Evolutionary conservation across 2,797 vertebrate genomes (phyloP).

Genomic region (Crenuchus spilurus): DNA sequence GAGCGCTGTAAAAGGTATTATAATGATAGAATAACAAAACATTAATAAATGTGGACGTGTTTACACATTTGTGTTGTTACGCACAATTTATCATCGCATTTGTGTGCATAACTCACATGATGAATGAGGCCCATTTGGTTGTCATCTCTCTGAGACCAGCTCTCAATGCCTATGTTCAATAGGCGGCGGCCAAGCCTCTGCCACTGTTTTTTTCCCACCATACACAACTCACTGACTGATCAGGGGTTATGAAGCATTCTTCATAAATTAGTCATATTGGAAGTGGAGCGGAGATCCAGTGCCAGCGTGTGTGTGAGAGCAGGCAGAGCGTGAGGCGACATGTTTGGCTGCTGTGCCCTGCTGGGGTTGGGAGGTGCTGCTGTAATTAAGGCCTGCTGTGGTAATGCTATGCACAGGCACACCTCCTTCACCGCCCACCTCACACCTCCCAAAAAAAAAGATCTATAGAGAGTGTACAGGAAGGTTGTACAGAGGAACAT

Average conservation of each 20-base stretch:
- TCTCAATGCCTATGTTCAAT: background rate
- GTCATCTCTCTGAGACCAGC: constrained; percentile 21
- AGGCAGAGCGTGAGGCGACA: constrained; percentile 75
- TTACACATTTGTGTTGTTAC: constrained; percentile 1
- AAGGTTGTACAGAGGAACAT: too few species aligned
- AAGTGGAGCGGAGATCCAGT: constrained; percentile 62
- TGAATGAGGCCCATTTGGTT: constrained; percentile 22
- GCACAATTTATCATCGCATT: background rate
- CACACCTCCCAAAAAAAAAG: constrained; percentile 54
- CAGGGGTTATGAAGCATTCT: constrained; percentile 72
- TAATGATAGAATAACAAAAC: background rate
- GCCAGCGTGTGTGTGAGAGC: constrained; percentile 58
- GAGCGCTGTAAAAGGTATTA: background rate
- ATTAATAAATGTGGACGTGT: constrained; percentile 2
- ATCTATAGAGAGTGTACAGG: constrained; percentile 57
- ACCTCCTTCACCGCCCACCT: constrained; percentile 49
- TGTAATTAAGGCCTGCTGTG: constrained; percentile 77
- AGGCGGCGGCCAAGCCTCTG: constrained; percentile 18
- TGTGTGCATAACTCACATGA: background rate
- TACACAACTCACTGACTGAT: constrained; percentile 60
- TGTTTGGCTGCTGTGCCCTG: constrained; percentile 68
- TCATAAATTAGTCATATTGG: constrained; percentile 76
- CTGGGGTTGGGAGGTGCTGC: constrained; percentile 69
- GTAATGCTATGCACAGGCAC: constrained; percentile 73
- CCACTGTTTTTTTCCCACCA: constrained; percentile 68